Conservation (phyloP, 2,888 invertebrate genomes). For the Tachina lurida region DNA sequence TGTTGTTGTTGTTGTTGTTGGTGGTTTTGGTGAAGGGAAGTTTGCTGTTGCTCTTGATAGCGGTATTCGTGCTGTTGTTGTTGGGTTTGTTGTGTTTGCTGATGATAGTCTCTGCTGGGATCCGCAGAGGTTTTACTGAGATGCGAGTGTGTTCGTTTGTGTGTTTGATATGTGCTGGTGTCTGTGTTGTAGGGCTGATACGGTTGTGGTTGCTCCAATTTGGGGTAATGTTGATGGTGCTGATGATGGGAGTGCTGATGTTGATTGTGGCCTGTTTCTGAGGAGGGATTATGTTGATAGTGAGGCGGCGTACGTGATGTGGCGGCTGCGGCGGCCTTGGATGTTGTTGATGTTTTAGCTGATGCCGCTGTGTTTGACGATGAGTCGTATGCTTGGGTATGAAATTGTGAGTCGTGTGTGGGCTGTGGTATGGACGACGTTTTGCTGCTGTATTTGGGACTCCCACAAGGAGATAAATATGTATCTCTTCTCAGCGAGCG, state of each 20-base stretch:
- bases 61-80: conserved; percentile 69
- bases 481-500: conserved; percentile 60
- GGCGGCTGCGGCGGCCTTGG: conserved; percentile 50
- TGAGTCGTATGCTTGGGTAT: conserved; percentile 66
- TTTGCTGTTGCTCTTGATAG: conserved; percentile 57
- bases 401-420: conserved; percentile 63
- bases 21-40: conserved; percentile 76
- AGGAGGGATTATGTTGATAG: conserved; percentile 56
- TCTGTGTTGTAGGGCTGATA: conserved; percentile 67
- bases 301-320: conserved; percentile 68
- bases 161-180: conserved; percentile 61
- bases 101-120: conserved; percentile 58
- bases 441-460: conserved; percentile 70
- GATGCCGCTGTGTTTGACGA: conserved; percentile 50
- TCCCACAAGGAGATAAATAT: conserved; percentile 70
- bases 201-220: conserved; percentile 60
- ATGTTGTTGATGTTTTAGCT: conserved; percentile 74
- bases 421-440: conserved; percentile 66
- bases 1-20: conserved; percentile 67
- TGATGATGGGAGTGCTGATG: conserved; percentile 37
- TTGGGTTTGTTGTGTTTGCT: conserved; percentile 68
- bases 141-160: conserved; percentile 48
- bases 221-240: conserved; percentile 50
- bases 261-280: conserved; percentile 46
- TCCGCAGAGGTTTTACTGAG: conserved; percentile 51